These are phyloP conservation scores for Dicycla oo DNA, from an alignment of 2,888 invertebrate genomes.

Conservation along the genomic window DNA sequence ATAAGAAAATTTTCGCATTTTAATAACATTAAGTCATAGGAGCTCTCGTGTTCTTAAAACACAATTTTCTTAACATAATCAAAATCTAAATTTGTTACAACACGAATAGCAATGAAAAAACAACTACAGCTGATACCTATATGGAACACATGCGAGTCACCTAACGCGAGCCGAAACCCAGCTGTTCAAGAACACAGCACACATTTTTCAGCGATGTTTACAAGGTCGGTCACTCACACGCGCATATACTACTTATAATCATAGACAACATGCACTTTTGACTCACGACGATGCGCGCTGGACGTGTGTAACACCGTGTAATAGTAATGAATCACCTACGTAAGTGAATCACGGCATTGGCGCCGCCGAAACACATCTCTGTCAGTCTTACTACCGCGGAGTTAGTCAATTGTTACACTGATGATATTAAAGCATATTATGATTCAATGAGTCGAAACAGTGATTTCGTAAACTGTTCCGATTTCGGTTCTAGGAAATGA, in stretches of 20 bases:
- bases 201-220: slow-evolving; percentile 73
- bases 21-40: slow-evolving; percentile 18
- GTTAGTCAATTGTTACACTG: slow-evolving; percentile 55
- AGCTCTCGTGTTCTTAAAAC: slow-evolving; percentile 16
- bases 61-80: slow-evolving; percentile 19
- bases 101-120: slow-evolving; percentile 23
- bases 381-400: slow-evolving; percentile 23
- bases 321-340: slow-evolving; percentile 63
- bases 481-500: slow-evolving; percentile 46
- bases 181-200: slow-evolving; percentile 54
- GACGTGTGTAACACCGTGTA: slow-evolving; percentile 59
- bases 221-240: slow-evolving; percentile 84
- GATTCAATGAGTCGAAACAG: slow-evolving; percentile 56
- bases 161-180: slow-evolving; percentile 37
- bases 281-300: slow-evolving; percentile 58
- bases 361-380: slow-evolving; percentile 48
- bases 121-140: slow-evolving; percentile 25
- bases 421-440: slow-evolving; percentile 49
- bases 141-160: slow-evolving; percentile 46
- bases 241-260: slow-evolving; percentile 36
- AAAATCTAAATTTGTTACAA: slow-evolving; percentile 21
- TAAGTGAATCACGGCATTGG: slow-evolving; percentile 59
- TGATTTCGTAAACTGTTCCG: slow-evolving; percentile 46
- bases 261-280: slow-evolving; percentile 64
- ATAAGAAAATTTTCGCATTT: slow-evolving; percentile 21